Percentiles rank a stretch among this genome's conserved stretches.
Conservation (phyloP, 2,113 vertebrate genomes). For the Chamaea fasciata region DNA sequence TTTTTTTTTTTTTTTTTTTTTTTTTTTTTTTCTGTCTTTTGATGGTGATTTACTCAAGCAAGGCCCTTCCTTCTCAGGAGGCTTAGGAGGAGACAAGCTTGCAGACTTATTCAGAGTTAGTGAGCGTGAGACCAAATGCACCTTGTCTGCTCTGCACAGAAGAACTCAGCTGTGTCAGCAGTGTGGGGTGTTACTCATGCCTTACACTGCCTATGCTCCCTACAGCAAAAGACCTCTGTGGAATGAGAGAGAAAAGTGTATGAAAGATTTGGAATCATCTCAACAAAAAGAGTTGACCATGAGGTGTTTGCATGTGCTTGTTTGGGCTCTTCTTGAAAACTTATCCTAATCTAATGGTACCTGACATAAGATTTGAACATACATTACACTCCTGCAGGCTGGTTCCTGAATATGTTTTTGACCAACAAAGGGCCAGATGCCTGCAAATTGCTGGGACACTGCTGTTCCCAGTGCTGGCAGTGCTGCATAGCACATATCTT, state of each 20-base stretch:
- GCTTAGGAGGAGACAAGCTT: not conserved
- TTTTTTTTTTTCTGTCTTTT: not conserved
- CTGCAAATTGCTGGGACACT: not conserved
- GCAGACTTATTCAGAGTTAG: not conserved
- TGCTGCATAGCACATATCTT: not conserved
- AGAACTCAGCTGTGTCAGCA: not conserved
- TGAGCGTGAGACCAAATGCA: not conserved
- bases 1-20: not conserved
- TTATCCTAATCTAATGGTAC: not conserved
- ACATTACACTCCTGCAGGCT: not conserved
- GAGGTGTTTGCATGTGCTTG: not conserved
- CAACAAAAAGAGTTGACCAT: not conserved
- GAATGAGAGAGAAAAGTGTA: not conserved
- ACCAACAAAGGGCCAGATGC: not conserved
- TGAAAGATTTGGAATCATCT: not conserved
- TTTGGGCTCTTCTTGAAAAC: not conserved
- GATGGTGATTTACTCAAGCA: not conserved
- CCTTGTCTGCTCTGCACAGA: not conserved
- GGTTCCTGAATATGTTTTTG: not conserved
- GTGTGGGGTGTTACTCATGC: not conserved
- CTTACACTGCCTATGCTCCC: not conserved
- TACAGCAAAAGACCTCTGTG: not conserved
- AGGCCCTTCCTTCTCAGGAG: not conserved
- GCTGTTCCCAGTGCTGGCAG: not conserved
- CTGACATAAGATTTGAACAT: not conserved